Base-by-base conservation (phyloP, 1,140 invertebrate species). In the Bombus pyrosoma region DNA sequence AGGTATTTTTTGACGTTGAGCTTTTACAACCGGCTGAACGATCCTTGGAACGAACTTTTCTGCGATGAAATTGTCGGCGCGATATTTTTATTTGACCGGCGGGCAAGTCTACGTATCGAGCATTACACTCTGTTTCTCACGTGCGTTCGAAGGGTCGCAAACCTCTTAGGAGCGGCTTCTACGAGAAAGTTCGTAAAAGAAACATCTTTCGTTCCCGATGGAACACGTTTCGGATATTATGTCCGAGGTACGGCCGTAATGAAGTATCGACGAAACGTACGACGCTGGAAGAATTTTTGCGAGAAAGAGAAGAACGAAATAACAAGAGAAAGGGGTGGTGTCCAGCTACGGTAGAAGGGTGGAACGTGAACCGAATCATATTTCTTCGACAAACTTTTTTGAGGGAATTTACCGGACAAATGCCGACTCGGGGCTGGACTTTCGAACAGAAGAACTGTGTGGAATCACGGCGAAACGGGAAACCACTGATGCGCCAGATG, bases 151-250 rank as follows among this genome's bases (percentile, higher is more conserved):
- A 57, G 43, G 71, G 78, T 74, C 25, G 41, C 57, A 74, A 85
- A 34, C 84, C 71, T 85, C 71, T 85, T 43, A 66, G 69, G 32
- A n/a, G 53, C 15, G 47, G n/a, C 37, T 39, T 34, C 37, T 28
- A 32, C 47, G 81, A 59, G 74, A 90, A 90, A 89, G 59, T 90
- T 90, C 18, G 72, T 73, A 59, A 89, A 89, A 89, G 89, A 90
- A 85, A 79, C 88, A 87, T 89, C 69, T 71, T 59, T 90, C 73
- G 85, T 64, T 64, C 81, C 43, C 66, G 59, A 71, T 77, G 75
- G 74, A 90, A 90, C 88, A 90, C 88, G 88, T 87, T 90, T 90
- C 88, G 82, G 86, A 89, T 89, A 90, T 90, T 90, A 90, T 89
- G 88, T 87, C 85, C 85, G 72, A 71, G 85, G 88, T 66, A 71